Evolutionary conservation across 2,113 vertebrate species (phyloP), one percentile per base, ranked within the genome.

Genomic region (Forbesichthys papilliferus): DNA sequence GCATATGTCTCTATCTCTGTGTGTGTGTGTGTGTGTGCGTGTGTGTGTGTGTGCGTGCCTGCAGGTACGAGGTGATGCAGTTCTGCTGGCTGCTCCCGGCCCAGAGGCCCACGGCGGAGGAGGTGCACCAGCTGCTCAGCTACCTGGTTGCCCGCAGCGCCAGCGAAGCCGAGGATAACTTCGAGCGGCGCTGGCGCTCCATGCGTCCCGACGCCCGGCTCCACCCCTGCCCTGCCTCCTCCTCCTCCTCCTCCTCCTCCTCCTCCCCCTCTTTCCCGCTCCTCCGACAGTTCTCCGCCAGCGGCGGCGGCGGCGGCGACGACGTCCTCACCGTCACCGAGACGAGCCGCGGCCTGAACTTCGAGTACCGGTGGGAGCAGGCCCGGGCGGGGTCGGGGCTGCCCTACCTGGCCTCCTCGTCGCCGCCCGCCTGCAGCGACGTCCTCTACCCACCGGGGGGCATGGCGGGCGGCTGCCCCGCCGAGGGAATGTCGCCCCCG

Each of bases 31-130:
- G 16, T 55, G 34, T 70, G 58, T 62, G 8, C 62, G n/a, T 65
- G 5, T 68, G 56, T 58, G 53, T 63, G 10, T 52, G 12, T 36
- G 10, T 27, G 36, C 11, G 9, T 6, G 27, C 0, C 0, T 48
- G 49, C 90, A 99, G 98, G 97, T 98, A 95, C 3, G 98, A 99
- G 86, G 98, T 98, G 79, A 97, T 99, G 97, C 97, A 98, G 90
- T 98, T 98, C 91, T 99, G 98, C 90, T 99, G 98, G 98, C 93
- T 99, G 64, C 96, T 96, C 85, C 94, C 96, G 0, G 96, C 98
- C 69, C 97, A 98, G 91, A 94, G 97, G 61, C 98, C 98, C 48
- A 97, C 91, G 0, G 94, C 95, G 0, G 96, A 99, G 82, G 98
- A 99, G 82, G 96, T 99, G 14, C 95, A 98, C 79, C 85, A 98